A percentile compares a stretch with the other conserved stretches of the same genome.
phyloP scores from a whole-genome alignment of 2,888 invertebrate species.

The Andrena minutula region DNA sequence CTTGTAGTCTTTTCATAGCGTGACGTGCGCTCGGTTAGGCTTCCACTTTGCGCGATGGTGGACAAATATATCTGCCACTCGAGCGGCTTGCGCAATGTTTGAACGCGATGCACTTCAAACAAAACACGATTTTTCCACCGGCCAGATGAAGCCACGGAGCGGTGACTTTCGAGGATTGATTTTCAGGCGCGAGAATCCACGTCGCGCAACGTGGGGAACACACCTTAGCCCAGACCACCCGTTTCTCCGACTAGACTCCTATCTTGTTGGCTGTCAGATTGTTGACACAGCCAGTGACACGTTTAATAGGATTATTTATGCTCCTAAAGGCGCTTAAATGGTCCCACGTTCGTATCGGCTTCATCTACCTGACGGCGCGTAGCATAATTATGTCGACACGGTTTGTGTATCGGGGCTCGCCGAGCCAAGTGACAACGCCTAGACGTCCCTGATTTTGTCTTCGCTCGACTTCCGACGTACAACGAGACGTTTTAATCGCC shows the following conservation, averaged over 20 bases:
- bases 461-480: constrained; percentile 69
- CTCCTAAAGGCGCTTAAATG: constrained; percentile 79
- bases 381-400: constrained; percentile 80
- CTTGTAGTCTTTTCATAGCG: neutral
- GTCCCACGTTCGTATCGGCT: constrained; percentile 73
- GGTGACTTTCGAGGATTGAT: constrained; percentile 49
- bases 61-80: constrained; percentile 6
- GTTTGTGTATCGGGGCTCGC: constrained; percentile 57
- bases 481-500: constrained; percentile 65
- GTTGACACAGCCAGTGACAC: constrained; percentile 81
- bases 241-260: constrained; percentile 49
- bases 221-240: constrained; percentile 26
- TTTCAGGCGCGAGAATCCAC: constrained; percentile 32
- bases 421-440: constrained; percentile 73
- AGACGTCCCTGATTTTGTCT: constrained; percentile 74
- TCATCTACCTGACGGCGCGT: constrained; percentile 79
- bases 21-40: constrained; percentile 1
- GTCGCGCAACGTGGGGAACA: constrained; percentile 12
- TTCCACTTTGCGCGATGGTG: constrained; percentile 13
- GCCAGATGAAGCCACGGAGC: constrained; percentile 25
- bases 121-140: constrained; percentile 1
- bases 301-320: constrained; percentile 83
- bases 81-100: constrained; percentile 24
- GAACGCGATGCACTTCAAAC: constrained; percentile 11
- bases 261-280: constrained; percentile 80